Evolutionary conservation across 37 sponge, comb jelly and placozoan genomes (phyloP), one percentile per base, ranked within the genome.

Genomic region (Diacarnus erythraeanus): DNA sequence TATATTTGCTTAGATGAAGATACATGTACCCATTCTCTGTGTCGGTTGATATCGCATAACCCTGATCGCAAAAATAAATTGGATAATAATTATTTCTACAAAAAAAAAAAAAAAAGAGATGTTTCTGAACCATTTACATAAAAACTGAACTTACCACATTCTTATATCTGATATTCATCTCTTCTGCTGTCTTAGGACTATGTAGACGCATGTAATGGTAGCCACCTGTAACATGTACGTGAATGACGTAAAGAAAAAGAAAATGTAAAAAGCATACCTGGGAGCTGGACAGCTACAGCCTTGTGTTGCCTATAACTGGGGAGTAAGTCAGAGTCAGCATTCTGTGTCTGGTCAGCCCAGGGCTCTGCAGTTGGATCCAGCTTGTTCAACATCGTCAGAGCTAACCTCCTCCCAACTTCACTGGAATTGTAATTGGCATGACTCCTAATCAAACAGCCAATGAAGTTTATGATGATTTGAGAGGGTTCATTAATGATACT

Each of bases 321-420:
- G 10, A 76, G 72, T 21, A 63, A 59, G 42, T 67, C 68, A 37
- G 42, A 23, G 51, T 63, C 27, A 1, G 26, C 27, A 30, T 35
- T 5, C 17, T 65, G 33, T 35, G 4, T 60, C 64, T 54, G 40
- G 3, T 22, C 17, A 15, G 18, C 42, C 23, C 23, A n/a, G 38
- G 57, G 41, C 22, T 58, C 39, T 23, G 38, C 33, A 17, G 72
- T 80, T 47, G 81, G 90, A 66, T 81, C 93, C 76, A 81, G 44
- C 51, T 74, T 65, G 40, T 77, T 66, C 25, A 81, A 65, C 38
- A 85, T 38, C 18, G 65, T 77, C 57, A 22, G 27, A 17, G 89
- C 89, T 44, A 79, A 89, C 78, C 83, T 86, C 58, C 73, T 39
- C 39, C 94, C 94, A 44, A 93, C 91, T 76, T 93, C 94, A 27